Percentiles rank a stretch among this genome's conserved stretches.
Conservation (phyloP, 2,797 vertebrate genomes). For the Tragopan temminckii region DNA sequence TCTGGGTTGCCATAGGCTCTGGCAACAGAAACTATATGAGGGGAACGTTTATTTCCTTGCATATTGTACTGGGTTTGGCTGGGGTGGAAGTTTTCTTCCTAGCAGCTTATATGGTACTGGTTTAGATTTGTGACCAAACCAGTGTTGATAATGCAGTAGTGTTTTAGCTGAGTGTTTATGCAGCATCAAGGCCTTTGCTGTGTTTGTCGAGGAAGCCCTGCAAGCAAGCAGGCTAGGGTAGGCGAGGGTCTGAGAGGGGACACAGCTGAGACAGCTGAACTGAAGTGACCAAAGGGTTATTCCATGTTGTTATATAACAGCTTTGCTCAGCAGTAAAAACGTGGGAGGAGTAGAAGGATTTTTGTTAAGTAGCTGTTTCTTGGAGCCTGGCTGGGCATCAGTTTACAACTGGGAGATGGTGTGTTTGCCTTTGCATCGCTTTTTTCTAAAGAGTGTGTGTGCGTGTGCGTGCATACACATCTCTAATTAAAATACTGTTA, state of each 20-base stretch:
- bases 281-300: not conserved
- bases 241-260: not conserved
- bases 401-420: not conserved
- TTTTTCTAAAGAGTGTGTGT: accelerated
- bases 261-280: not conserved
- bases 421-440: not conserved
- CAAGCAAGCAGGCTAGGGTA: not conserved
- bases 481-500: not conserved
- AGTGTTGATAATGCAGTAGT: not conserved
- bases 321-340: not conserved
- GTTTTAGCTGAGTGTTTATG: not conserved
- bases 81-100: not conserved
- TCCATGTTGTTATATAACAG: not conserved
- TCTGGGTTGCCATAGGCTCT: not conserved
- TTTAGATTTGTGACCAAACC: not conserved
- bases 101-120: not conserved
- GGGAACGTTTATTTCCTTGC: not conserved
- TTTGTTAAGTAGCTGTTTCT: not conserved
- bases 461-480: not conserved
- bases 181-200: not conserved
- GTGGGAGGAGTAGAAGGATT: not conserved
- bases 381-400: not conserved
- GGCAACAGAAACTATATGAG: not conserved
- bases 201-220: not conserved
- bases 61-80: not conserved